phyloP scores from a whole-genome alignment of 1,140 invertebrate species.

The Mya arenaria region DNA sequence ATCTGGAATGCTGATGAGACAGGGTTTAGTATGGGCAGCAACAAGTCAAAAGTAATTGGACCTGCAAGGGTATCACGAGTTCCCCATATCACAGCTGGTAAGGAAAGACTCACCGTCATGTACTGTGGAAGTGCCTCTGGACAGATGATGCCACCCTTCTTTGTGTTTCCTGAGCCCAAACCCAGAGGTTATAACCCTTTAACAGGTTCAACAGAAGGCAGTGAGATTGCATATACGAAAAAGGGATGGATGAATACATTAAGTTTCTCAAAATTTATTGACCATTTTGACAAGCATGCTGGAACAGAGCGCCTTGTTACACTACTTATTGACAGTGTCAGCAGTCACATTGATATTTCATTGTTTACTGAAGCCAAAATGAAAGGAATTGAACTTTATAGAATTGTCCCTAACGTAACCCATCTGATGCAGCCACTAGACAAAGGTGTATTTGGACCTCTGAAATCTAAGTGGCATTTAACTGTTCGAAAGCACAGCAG shows the following conservation, averaged over 20 bases:
- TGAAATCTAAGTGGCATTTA: conserved; percentile 50
- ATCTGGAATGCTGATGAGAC: conserved; percentile 46
- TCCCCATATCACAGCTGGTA: conserved; percentile 29
- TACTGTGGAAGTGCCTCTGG: conserved; percentile 31
- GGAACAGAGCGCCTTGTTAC: conserved; percentile 33
- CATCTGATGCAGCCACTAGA: conserved; percentile 60
- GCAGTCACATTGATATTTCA: conserved; percentile 28
- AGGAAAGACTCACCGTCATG: conserved; percentile 39
- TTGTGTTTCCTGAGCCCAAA: conserved; percentile 42
- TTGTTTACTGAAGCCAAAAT: conserved; percentile 26
- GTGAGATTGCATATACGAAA: conserved; percentile 43
- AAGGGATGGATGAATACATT: conserved; percentile 51
- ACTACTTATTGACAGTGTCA: conserved; percentile 54
- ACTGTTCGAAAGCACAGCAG: conserved; percentile 32
- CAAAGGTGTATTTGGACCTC: conserved; percentile 52
- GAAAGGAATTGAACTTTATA: conserved; percentile 53
- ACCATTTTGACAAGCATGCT: conserved; percentile 56
- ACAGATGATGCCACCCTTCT: conserved; percentile 38
- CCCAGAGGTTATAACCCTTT: conserved; percentile 41
- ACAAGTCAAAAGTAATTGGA: conserved; percentile 20
- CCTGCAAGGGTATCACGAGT: neutral
- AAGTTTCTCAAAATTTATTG: conserved; percentile 38
- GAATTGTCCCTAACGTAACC: conserved; percentile 55
- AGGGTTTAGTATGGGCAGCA: conserved; percentile 35
- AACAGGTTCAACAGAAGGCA: conserved; percentile 15